phyloP scores from a whole-genome alignment of 2,888 invertebrate genomes.

The Nysson spinosus region DNA sequence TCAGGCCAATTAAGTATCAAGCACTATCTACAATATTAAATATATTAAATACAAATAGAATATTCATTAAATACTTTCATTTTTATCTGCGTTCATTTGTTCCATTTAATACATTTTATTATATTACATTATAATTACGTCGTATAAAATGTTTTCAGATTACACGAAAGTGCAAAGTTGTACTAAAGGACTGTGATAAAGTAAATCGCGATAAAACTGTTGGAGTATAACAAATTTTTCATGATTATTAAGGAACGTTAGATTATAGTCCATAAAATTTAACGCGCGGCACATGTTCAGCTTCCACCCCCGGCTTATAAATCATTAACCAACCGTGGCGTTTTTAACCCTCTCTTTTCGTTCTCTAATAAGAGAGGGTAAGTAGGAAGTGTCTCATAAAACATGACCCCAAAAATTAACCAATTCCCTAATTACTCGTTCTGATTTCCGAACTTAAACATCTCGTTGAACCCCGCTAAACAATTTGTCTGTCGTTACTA shows the following conservation, averaged over 20 bases:
- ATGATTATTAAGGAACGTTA: conserved; percentile 45
- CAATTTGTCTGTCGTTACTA: conserved; percentile 66
- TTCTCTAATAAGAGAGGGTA: conserved; percentile 43
- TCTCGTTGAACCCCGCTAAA: conserved; percentile 35
- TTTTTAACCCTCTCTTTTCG: conserved; percentile 61
- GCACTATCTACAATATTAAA: too few species aligned
- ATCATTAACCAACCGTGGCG: conserved; percentile 57
- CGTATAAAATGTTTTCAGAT: too few species aligned
- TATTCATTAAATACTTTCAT: not conserved
- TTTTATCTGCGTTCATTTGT: not conserved
- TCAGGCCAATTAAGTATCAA: too few species aligned
- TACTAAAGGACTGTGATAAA: too few species aligned
- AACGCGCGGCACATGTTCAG: conserved; percentile 69
- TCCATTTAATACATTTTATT: not conserved
- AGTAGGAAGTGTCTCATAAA: conserved; percentile 62
- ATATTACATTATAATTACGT: too few species aligned
- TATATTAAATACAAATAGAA: not conserved
- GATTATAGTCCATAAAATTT: conserved; percentile 56
- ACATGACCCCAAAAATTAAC: conserved; percentile 75
- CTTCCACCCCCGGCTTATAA: conserved; percentile 61
- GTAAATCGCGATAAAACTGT: too few species aligned
- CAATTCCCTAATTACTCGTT: conserved; percentile 74
- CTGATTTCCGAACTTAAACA: conserved; percentile 59
- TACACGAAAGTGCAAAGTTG: too few species aligned
- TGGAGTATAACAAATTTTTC: conserved; percentile 18